Evolutionary conservation across 1,140 invertebrate genomes (phyloP), one percentile per base, ranked within the genome.

Genomic region (Drosophila pseudoobscura): DNA sequence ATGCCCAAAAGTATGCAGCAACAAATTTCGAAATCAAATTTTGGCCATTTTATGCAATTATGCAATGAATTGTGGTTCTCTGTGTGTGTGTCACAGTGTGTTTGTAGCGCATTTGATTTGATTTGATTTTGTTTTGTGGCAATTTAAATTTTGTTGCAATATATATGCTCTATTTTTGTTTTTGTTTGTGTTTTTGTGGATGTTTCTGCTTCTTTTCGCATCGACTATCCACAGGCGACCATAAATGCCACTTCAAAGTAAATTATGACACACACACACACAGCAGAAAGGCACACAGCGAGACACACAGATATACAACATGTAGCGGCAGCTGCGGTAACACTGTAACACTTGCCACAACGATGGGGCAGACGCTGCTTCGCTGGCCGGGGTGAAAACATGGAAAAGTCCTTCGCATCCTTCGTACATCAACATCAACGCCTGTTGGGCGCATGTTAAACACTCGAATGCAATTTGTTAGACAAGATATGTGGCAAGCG

Each of bases 381-480:
- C 74, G 70, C 78, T 49, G 66, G 51, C 62, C 11, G 35, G 76
- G 65, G 63, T 26, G 60, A 72, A 73, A 88, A 88, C 83, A 88
- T 88, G 84, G 79, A 88, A 88, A 88, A 88, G 83, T 88, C 83
- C 84, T 88, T 88, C 84, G 64, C 80, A 84, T 84, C 80, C 80
- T 83, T 63, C 53, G 66, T 77, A 83, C 75, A 88, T 88, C 83
- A 88, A 88, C 82, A 87, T 78, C 78, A 85, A 85, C 83, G 78
- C 62, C 83, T 88, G 83, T 76, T 88, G 83, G 83, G 83, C 78
- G 78, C 83, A 88, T 88, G 83, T 88, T 88, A 88, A 88, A 88
- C 83, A 88, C 83, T 88, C 75, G 78, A 88, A 88, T 88, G 83
- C 83, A 88, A 88, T 88, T 88, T 88, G 83, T 88, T 88, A 88